Percentiles rank a stretch among this genome's conserved stretches.
Evolutionary conservation across 2,113 vertebrate species (phyloP).

Genomic region (Corythornis cristatus): DNA sequence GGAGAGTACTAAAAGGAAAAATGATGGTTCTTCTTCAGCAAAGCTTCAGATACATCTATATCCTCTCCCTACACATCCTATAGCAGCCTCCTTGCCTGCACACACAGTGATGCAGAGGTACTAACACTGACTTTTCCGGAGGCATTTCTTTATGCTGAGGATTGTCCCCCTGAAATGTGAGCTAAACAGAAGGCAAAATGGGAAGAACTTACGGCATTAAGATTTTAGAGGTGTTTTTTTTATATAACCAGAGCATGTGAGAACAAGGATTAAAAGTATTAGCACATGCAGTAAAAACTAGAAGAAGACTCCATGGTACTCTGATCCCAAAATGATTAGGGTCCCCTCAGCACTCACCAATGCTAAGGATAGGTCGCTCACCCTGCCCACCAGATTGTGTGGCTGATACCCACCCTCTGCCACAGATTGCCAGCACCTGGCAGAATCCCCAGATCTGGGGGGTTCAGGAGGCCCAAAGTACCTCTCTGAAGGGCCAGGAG

Average conservation of each 20-base stretch:
- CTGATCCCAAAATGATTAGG: background rate
- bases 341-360: background rate
- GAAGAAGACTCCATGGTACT: background rate
- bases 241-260: background rate
- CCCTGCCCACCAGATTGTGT: background rate
- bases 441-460: too few species aligned
- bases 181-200: background rate
- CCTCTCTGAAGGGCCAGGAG: background rate
- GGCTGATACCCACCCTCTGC: background rate
- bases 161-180: background rate
- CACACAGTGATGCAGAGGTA: background rate
- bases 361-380: fast-evolving
- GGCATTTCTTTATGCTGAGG: background rate
- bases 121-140: background rate
- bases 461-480: background rate
- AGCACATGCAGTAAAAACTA: background rate
- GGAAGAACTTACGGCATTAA: background rate
- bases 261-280: background rate
- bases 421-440: background rate
- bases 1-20: background rate
- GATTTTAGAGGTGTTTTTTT: background rate
- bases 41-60: background rate
- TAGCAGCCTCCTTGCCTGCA: background rate
- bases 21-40: background rate
- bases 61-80: background rate